phyloP scores from a whole-genome alignment of 1,140 invertebrate genomes.

The Anoplolepis gracilipes region DNA sequence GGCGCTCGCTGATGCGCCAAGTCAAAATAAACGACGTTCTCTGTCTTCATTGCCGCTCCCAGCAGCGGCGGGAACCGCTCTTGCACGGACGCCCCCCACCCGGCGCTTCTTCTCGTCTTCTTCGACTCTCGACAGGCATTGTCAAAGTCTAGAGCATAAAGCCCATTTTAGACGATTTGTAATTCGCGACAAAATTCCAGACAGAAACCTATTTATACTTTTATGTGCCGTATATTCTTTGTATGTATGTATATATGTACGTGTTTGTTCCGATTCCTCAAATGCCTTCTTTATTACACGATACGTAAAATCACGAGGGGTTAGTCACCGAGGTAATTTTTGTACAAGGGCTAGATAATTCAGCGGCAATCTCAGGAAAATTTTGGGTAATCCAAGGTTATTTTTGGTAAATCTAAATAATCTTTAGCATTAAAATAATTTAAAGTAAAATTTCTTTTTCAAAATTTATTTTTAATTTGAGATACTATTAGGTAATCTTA shows the following conservation, averaged over 20 bases:
- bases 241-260: background rate
- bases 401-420: too few species aligned
- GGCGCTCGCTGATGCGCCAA: constrained; percentile 44
- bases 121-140: constrained; percentile 28
- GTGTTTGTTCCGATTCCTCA: background rate
- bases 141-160: constrained; percentile 7
- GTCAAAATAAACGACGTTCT: constrained; percentile 60
- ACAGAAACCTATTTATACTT: background rate
- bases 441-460: too few species aligned
- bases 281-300: background rate
- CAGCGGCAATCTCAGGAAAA: too few species aligned
- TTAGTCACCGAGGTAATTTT: too few species aligned
- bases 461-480: too few species aligned
- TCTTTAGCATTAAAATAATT: too few species aligned
- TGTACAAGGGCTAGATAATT: too few species aligned
- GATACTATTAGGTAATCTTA: too few species aligned
- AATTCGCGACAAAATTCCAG: background rate
- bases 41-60: constrained; percentile 39
- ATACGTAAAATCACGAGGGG: too few species aligned
- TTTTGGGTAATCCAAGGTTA: too few species aligned
- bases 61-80: background rate
- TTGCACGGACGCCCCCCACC: constrained; percentile 39
- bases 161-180: constrained; percentile 9
- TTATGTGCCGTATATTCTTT: too few species aligned
- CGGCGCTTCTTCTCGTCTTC: background rate